Evolutionary conservation across 2,888 invertebrate genomes (phyloP).

Genomic region (Metalampra italica): DNA sequence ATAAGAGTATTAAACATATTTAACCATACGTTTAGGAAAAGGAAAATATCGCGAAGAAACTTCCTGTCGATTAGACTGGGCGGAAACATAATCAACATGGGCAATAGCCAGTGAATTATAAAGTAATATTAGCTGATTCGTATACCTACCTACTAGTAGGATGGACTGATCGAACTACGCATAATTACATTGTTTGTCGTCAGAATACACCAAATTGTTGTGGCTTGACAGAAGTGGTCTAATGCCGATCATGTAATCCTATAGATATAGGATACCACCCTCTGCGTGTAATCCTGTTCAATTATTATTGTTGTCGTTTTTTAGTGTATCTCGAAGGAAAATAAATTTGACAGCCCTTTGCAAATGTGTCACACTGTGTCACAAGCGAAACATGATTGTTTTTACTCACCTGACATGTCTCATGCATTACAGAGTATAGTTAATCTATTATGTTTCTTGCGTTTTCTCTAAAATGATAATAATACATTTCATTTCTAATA

Average conservation of each 20-base stretch:
- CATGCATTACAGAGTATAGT: slow-evolving; percentile 44
- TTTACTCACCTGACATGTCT: slow-evolving; percentile 54
- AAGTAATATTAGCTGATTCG: no score
- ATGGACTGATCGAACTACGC: no score
- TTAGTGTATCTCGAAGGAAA: no score
- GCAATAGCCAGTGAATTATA: no score
- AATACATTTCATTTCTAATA: slow-evolving; percentile 47
- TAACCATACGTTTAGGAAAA: background rate
- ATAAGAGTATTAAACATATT: background rate
- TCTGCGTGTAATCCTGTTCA: background rate
- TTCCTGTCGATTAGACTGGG: no score
- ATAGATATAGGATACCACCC: no score
- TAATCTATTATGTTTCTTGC: slow-evolving; percentile 21
- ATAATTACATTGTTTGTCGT: no score
- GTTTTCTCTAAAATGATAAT: slow-evolving; percentile 28
- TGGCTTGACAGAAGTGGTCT: background rate
- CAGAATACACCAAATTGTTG: background rate
- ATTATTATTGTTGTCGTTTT: background rate
- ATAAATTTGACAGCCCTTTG: background rate
- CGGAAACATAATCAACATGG: no score
- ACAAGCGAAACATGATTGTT: background rate
- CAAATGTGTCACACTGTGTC: background rate
- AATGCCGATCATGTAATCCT: no score
- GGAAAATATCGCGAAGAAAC: no score
- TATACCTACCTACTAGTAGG: no score